Conservation (phyloP, 2,797 vertebrate genomes). For the Falco naumanni region DNA sequence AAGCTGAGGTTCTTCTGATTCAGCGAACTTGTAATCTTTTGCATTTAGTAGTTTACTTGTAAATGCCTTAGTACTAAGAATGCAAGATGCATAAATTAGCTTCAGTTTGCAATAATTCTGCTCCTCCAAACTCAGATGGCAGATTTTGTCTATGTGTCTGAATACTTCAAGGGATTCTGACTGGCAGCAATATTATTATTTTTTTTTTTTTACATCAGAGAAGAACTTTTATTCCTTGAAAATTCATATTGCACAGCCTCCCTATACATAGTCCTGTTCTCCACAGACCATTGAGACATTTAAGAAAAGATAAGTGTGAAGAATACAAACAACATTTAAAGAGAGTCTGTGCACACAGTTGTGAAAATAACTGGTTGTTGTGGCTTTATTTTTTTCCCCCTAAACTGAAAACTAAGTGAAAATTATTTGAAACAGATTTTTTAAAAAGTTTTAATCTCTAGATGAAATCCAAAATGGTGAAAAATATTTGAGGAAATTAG, state of each 20-base stretch:
- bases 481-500: background rate
- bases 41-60: slow-evolving; percentile 78
- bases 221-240: slow-evolving; percentile 23
- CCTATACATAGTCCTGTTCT: background rate
- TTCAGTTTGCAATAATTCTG: background rate
- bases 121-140: slow-evolving; percentile 19
- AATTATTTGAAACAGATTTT: background rate
- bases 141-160: background rate
- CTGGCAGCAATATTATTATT: background rate
- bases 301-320: slow-evolving; percentile 37
- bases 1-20: slow-evolving; percentile 81
- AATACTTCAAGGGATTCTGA: slow-evolving; percentile 33
- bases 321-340: slow-evolving; percentile 47
- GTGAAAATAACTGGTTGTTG: background rate
- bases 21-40: slow-evolving; percentile 78
- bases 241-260: background rate
- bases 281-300: background rate
- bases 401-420: background rate
- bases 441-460: background rate
- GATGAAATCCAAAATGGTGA: background rate
- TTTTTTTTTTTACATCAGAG: slow-evolving; percentile 9
- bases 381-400: background rate
- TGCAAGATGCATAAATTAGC: slow-evolving; percentile 56
- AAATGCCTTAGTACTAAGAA: slow-evolving; percentile 63
- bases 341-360: background rate